Conservation (phyloP, 2,888 invertebrate genomes). For the Shargacucullia verbasci region DNA sequence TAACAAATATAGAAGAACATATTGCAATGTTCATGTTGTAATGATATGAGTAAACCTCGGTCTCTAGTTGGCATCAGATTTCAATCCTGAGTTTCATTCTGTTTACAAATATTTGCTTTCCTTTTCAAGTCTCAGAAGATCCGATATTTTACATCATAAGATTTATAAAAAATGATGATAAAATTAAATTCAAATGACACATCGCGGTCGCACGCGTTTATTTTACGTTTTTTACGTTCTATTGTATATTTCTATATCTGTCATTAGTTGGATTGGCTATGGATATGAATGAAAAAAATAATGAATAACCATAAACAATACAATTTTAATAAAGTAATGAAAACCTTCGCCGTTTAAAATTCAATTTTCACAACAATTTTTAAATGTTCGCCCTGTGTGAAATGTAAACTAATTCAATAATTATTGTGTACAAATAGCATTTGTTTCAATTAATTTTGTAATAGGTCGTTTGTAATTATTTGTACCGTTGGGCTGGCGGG, state of each 20-base stretch:
- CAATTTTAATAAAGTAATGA: not conserved
- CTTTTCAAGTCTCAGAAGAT: slow-evolving; percentile 10
- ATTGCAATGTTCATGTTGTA: not conserved
- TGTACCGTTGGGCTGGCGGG: slow-evolving; percentile 56
- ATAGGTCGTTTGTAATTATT: not conserved
- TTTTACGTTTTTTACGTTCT: slow-evolving; percentile 54
- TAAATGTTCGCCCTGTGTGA: slow-evolving; percentile 53
- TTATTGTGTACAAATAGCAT: slow-evolving; percentile 6
- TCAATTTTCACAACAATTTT: slow-evolving; percentile 13
- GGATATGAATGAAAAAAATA: no score
- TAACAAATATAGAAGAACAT: not conserved
- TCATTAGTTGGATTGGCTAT: slow-evolving; percentile 20
- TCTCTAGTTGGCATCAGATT: slow-evolving; percentile 6
- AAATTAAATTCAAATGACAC: not conserved
- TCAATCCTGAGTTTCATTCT: slow-evolving; percentile 11
- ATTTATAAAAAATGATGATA: not conserved
- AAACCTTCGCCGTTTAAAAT: slow-evolving; percentile 22
- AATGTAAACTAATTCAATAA: slow-evolving; percentile 43
- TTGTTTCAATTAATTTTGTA: slow-evolving; percentile 7
- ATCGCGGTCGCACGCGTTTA: slow-evolving; percentile 18
- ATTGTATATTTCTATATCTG: slow-evolving; percentile 26
- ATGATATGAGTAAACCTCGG: slow-evolving; percentile 8
- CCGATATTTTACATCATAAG: slow-evolving; percentile 9
- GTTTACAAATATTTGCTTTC: slow-evolving; percentile 24
- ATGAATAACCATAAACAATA: slow-evolving; percentile 42